phyloP scores from a whole-genome alignment of 2,113 vertebrate genomes.

The Mohoua ochrocephala region DNA sequence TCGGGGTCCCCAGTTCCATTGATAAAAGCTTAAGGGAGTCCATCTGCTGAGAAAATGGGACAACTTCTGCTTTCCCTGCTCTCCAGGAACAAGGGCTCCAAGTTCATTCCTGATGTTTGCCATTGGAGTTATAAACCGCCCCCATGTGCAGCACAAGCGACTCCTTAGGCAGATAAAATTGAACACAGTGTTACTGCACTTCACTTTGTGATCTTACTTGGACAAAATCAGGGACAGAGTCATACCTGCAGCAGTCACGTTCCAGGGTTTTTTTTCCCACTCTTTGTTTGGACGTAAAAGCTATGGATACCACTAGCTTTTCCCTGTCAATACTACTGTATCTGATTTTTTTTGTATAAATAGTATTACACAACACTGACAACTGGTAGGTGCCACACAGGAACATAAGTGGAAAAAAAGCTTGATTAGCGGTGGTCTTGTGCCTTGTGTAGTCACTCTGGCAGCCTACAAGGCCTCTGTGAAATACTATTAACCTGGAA shows the following conservation, averaged over 20 bases:
- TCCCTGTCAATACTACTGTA: background rate
- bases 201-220: background rate
- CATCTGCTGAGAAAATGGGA: background rate
- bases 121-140: background rate
- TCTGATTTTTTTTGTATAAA: background rate
- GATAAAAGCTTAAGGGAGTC: background rate
- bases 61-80: background rate
- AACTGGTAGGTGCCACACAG: background rate
- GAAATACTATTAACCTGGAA: background rate
- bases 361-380: background rate
- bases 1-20: background rate
- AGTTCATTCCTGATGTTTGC: background rate
- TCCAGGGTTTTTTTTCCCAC: background rate
- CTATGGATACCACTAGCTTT: background rate
- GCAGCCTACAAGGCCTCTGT: background rate
- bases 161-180: background rate
- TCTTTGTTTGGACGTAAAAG: background rate
- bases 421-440: background rate
- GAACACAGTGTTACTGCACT: background rate
- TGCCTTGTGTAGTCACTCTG: background rate
- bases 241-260: background rate
- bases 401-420: background rate
- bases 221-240: background rate
- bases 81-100: background rate
- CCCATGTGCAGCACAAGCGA: background rate